These are phyloP conservation scores for Rotaria magnacalcarata DNA, from an alignment of 2,888 invertebrate genomes.

Conservation along the genomic window DNA sequence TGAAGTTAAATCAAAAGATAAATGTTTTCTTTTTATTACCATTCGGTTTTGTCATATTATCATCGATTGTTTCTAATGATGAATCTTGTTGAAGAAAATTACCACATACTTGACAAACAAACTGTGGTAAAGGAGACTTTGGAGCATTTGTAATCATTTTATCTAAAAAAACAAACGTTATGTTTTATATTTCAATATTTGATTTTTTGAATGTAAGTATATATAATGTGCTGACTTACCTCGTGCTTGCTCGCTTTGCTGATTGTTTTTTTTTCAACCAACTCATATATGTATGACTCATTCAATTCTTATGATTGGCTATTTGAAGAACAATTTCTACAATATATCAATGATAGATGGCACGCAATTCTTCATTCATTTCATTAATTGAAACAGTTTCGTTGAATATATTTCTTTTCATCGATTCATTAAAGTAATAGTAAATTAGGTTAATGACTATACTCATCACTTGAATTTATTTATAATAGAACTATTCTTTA, in stretches of 20 bases:
- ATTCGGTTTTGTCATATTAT: background rate
- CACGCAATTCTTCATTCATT: too few relatives aligned
- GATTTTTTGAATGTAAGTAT: too few relatives aligned
- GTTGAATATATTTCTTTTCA: too few relatives aligned
- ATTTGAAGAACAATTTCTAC: background rate
- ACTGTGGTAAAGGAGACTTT: background rate
- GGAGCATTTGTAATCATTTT: background rate
- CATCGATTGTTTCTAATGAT: background rate
- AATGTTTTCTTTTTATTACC: background rate
- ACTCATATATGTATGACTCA: background rate
- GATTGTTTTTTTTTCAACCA: background rate
- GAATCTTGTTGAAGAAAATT: constrained; percentile 32
- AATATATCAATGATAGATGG: background rate
- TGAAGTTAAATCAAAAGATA: background rate
- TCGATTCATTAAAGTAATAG: too few relatives aligned
- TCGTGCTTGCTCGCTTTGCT: background rate
- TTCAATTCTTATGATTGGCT: background rate
- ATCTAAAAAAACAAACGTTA: too few relatives aligned
- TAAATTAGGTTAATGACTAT: too few relatives aligned
- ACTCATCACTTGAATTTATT: too few relatives aligned
- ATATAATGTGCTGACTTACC: background rate
- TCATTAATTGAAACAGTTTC: too few relatives aligned
- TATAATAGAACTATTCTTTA: too few relatives aligned
- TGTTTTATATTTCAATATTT: too few relatives aligned
- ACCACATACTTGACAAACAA: constrained; percentile 42